Conservation (phyloP, 2,113 vertebrate genomes). For the Phrynosoma platyrhinos region DNA sequence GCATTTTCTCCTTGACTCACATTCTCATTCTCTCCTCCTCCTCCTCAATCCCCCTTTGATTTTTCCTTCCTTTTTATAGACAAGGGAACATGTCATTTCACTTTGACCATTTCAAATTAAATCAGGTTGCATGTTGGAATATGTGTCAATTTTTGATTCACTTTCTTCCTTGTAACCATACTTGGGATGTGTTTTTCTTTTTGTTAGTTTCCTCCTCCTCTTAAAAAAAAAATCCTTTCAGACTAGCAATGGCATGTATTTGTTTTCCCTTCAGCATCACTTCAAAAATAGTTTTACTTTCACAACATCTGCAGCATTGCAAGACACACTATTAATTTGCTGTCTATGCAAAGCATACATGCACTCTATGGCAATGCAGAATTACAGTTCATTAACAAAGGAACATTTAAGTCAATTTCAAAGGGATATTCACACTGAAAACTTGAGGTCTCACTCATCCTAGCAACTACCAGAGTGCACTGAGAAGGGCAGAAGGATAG, state of each 20-base stretch:
- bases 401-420: neutral
- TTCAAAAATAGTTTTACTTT: constrained; percentile 44
- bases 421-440: neutral
- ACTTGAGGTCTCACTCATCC: neutral
- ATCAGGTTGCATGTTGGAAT: constrained; percentile 51
- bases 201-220: constrained; percentile 50
- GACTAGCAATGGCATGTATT: constrained; percentile 51
- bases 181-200: constrained; percentile 59
- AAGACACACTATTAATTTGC: constrained; percentile 55
- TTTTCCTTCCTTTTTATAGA: neutral
- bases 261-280: constrained; percentile 44
- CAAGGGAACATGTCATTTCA: neutral
- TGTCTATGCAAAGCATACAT: constrained; percentile 41
- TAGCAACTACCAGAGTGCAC: neutral
- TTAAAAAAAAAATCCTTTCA: constrained; percentile 49
- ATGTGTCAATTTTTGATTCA: constrained; percentile 57
- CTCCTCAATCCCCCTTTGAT: no score
- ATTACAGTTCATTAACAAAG: constrained; percentile 33
- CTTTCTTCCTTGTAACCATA: constrained; percentile 61
- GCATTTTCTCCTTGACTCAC: neutral
- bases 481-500: neutral
- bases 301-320: constrained; percentile 44
- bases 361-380: constrained; percentile 34
- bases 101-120: constrained; percentile 60
- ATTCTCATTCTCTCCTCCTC: no score